A percentile compares a stretch with the other conserved stretches of the same genome.
phyloP scores from a whole-genome alignment of 2,888 invertebrate species.

The Pasiphila rectangulata region DNA sequence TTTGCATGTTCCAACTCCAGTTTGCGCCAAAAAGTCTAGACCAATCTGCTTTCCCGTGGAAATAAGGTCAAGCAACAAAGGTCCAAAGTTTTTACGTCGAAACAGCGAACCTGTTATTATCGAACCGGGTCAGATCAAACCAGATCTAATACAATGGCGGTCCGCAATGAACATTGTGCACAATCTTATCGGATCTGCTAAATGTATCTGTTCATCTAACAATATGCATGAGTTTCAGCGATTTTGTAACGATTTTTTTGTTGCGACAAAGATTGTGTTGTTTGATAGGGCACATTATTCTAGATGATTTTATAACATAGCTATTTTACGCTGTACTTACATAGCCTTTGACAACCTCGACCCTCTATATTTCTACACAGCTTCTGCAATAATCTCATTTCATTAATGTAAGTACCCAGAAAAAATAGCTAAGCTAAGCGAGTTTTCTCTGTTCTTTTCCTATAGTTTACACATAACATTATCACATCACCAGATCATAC shows the following conservation, averaged over 20 bases:
- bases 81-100: constrained; percentile 16
- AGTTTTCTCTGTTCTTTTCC: too few species aligned
- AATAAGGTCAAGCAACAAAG: constrained; percentile 24
- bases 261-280: neutral
- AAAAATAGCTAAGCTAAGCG: too few species aligned
- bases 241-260: constrained; percentile 17
- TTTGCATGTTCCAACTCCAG: too few species aligned
- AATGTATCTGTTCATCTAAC: constrained; percentile 27
- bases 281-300: neutral
- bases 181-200: constrained; percentile 28
- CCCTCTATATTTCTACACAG: too few species aligned
- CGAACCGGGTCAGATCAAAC: constrained; percentile 22
- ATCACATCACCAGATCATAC: neutral
- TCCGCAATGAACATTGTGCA: constrained; percentile 25
- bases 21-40: too few species aligned
- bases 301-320: too few species aligned
- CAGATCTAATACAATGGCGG: constrained; percentile 24
- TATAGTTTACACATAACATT: too few species aligned
- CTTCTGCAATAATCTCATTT: too few species aligned
- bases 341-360: too few species aligned
- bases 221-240: constrained; percentile 28
- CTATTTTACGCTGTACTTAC: too few species aligned
- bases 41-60: constrained; percentile 17
- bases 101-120: constrained; percentile 27
- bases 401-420: too few species aligned